These are phyloP conservation scores for Gambusia holbrooki DNA, from an alignment of 2,113 vertebrate genomes.

Conservation along the genomic window DNA sequence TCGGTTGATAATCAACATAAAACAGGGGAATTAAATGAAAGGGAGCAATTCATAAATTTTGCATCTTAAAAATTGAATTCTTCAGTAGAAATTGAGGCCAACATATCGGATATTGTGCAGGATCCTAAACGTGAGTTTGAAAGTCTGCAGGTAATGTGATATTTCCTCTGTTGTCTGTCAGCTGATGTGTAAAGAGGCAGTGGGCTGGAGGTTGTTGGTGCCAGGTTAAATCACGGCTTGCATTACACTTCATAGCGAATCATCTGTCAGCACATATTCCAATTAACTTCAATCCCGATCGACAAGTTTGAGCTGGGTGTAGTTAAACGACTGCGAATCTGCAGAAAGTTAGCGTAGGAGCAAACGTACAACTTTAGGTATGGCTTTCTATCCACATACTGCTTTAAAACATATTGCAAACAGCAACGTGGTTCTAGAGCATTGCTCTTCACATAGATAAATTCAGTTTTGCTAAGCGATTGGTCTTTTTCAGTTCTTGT, in stretches of 20 bases:
- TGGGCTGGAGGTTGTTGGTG: constrained; percentile 14
- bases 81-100: too few relatives aligned
- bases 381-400: not conserved
- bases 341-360: constrained; percentile 16
- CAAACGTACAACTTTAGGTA: constrained; percentile 1
- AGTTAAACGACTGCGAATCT: not conserved
- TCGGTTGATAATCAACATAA: too few relatives aligned
- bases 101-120: too few relatives aligned
- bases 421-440: not conserved
- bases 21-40: too few relatives aligned
- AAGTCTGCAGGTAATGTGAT: constrained; percentile 3
- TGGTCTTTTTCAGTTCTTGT: constrained; percentile 14
- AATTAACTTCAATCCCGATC: constrained; percentile 65
- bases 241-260: constrained; percentile 43
- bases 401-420: constrained; percentile 3
- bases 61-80: too few relatives aligned
- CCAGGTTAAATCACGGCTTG: constrained; percentile 30
- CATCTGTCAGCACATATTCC: constrained; percentile 61
- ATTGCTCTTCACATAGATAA: not conserved
- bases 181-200: not conserved
- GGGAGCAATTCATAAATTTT: too few relatives aligned
- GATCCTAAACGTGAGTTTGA: too few relatives aligned
- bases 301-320: constrained; percentile 13
- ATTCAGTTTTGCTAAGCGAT: constrained; percentile 20
- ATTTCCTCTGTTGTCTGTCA: constrained; percentile 9